Percentiles rank a stretch among this genome's conserved stretches.
These are phyloP conservation scores for Simalia tracyae DNA, from an alignment of 2,797 vertebrate genomes.

Conservation along the genomic window DNA sequence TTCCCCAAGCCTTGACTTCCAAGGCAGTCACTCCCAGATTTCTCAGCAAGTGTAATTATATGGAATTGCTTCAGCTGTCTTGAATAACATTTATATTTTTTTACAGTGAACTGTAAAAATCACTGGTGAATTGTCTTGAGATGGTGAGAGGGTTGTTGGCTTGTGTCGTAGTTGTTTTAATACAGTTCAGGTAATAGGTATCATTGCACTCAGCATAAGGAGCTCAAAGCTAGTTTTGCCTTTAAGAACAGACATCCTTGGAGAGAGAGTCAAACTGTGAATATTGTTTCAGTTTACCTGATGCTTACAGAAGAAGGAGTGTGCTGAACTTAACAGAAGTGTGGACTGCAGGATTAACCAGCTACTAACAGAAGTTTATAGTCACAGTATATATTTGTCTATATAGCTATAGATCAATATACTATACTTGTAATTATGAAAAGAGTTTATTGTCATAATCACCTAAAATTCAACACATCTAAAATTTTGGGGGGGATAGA, in stretches of 20 bases:
- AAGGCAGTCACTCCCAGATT: neutral
- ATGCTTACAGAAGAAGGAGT: neutral
- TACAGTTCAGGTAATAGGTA: neutral
- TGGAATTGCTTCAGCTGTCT: neutral
- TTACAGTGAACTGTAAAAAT: neutral
- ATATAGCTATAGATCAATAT: neutral
- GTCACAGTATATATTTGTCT: neutral
- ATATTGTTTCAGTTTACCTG: neutral
- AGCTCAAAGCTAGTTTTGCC: neutral
- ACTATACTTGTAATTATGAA: neutral
- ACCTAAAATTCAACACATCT: neutral
- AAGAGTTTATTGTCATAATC: neutral
- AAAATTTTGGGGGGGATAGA: neutral
- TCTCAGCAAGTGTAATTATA: neutral
- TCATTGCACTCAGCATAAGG: neutral
- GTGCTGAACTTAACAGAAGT: neutral
- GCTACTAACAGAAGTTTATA: neutral
- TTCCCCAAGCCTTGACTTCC: neutral
- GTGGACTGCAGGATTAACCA: neutral
- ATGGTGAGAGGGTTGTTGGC: no score
- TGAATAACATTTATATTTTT: neutral
- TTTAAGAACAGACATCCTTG: neutral
- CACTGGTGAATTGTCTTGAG: neutral
- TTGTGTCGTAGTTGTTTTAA: neutral
- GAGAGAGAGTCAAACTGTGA: neutral